A percentile compares a stretch with the other conserved stretches of the same genome.
Conservation (phyloP, 2,113 vertebrate species). For the Climacteris rufus region DNA sequence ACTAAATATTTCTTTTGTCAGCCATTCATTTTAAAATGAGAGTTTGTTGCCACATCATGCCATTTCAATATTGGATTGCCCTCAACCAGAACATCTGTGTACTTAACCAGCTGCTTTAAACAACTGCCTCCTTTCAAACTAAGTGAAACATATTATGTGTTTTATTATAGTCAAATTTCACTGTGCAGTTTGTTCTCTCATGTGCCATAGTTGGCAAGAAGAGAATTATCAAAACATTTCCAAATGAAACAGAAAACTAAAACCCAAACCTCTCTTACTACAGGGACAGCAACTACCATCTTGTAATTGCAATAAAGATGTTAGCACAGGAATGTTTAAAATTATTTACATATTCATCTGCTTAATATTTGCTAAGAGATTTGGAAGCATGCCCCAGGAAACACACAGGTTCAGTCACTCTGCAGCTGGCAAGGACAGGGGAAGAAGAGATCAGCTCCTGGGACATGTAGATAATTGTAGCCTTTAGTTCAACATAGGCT, state of each 20-base stretch:
- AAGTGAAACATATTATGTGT: neutral
- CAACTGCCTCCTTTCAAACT: slow-evolving; percentile 9
- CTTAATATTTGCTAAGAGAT: neutral
- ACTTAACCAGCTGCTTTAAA: slow-evolving; percentile 49
- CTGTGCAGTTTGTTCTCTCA: neutral
- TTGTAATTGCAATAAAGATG: neutral
- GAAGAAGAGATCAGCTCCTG: neutral
- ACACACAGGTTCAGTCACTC: neutral
- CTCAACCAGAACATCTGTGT: slow-evolving; percentile 29
- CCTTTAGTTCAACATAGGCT: neutral
- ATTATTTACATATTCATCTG: neutral
- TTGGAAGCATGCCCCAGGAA: neutral
- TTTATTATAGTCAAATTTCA: neutral
- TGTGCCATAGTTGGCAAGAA: neutral
- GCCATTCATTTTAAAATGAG: neutral
- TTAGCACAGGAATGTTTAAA: neutral
- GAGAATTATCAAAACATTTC: neutral
- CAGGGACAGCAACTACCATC: neutral
- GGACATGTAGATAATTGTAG: neutral
- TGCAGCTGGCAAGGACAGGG: neutral
- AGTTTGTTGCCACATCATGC: neutral
- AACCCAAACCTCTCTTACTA: neutral
- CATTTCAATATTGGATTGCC: neutral
- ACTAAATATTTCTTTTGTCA: slow-evolving; percentile 17
- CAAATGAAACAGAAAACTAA: neutral